Conservation (phyloP, 2,113 vertebrate genomes). For the Laticauda laticaudata region DNA sequence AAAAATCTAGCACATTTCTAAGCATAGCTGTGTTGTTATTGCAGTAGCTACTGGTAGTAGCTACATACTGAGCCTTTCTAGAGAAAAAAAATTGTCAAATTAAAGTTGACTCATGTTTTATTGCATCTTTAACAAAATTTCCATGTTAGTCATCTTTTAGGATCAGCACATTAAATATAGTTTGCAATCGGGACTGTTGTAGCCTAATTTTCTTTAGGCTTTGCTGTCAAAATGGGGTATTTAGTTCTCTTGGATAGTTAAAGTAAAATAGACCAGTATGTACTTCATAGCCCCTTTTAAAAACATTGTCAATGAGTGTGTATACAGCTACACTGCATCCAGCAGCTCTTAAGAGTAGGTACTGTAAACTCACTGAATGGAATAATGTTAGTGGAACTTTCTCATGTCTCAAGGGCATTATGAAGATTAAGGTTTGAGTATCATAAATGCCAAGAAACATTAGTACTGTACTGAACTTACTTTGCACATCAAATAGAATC, state of each 20-base stretch:
- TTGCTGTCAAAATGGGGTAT: fast-evolving
- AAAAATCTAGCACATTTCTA: neutral
- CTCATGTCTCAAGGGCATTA: neutral
- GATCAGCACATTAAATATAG: neutral
- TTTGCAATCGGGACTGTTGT: fast-evolving
- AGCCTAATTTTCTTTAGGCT: neutral
- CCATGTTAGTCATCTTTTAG: neutral
- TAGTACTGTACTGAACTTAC: neutral
- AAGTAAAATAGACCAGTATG: neutral
- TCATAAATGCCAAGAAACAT: neutral
- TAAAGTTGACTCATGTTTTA: neutral
- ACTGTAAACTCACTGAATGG: neutral
- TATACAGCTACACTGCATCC: neutral
- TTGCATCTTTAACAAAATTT: fast-evolving
- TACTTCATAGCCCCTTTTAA: neutral
- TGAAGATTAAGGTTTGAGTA: neutral
- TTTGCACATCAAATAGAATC: neutral
- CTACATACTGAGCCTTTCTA: neutral
- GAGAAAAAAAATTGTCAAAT: neutral
- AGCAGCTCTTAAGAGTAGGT: neutral
- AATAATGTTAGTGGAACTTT: neutral
- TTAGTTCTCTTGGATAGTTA: neutral
- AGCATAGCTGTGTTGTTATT: neutral
- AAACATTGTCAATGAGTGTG: neutral
- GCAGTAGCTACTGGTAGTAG: neutral